Base-by-base conservation (phyloP, 2,888 invertebrate species). In the Emesis furor region DNA sequence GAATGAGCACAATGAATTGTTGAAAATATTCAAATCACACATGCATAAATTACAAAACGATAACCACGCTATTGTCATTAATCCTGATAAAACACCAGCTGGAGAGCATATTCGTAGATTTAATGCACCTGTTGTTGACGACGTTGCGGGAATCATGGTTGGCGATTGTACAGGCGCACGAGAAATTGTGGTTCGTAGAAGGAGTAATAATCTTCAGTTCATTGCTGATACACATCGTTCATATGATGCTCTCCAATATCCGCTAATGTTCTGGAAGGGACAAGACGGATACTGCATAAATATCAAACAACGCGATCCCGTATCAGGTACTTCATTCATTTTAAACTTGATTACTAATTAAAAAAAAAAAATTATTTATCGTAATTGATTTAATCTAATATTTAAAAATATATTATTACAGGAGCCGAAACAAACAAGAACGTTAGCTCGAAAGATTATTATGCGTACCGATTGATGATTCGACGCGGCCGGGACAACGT, bases 81-180 rank as follows among this genome's bases (percentile, higher is more conserved):
- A 86, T 84, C 82, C 91, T 90, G 91, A 46, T 46, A 91, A 84
- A 90, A 89, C 86, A 88, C 90, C 91, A 89, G 89, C 87, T 83
- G 92, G 91, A 86, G 90, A 91, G 79, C 92, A 92, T 77, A 62
- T 89, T 6, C 86, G 92, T 88, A 91, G 92, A 92, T 93, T 91
- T 87, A 92, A 93, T 87, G 92, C 91, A 81, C 92, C 92, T 80
- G 89, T 83, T 78, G 78, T 84, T 81, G 82, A 86, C 17, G 89
- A 85, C 68, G 85, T 46, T 46, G 46, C 46, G 10, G 46, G 46
- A 46, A 46, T 46, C 46, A 46, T 46, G 51, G 80, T 85, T 79
- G 85, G 84, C 55, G 83, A 86, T 32, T 67, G 68, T 73, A 78
- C 76, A 35, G 46, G 7, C 51, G 8, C 73, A 68, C 79, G 75